phyloP scores from a whole-genome alignment of 64 coral and sea anemone species.

The Exaiptasia diaphana region DNA sequence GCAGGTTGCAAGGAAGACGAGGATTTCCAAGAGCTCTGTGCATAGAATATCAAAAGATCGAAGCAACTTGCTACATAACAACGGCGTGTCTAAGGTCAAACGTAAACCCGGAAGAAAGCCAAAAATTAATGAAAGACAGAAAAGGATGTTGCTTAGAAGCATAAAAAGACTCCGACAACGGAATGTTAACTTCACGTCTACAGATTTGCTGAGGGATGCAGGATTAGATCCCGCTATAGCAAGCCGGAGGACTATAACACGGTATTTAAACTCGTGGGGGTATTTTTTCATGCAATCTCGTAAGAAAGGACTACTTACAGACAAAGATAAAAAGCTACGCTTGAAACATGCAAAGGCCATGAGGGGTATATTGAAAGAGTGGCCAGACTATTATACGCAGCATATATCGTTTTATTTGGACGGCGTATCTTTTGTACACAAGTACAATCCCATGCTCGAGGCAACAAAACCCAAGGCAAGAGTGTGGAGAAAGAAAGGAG shows the following conservation, averaged over 20 bases:
- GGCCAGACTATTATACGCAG: conserved; percentile 23
- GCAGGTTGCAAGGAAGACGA: not conserved
- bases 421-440: conserved; percentile 41
- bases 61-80: not conserved
- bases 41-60: not conserved
- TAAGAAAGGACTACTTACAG: conserved; percentile 36
- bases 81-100: not conserved
- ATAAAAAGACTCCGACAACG: not conserved
- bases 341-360: conserved; percentile 1
- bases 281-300: conserved; percentile 17
- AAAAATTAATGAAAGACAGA: not conserved
- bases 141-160: not conserved
- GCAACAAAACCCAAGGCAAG: not conserved
- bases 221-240: conserved; percentile 12
- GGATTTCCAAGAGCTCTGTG: not conserved
- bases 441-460: conserved; percentile 1
- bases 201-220: not conserved
- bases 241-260: conserved; percentile 31
- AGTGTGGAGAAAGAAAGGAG: not conserved
- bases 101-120: not conserved
- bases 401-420: conserved; percentile 37
- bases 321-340: conserved; percentile 25
- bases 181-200: conserved; percentile 33
- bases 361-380: not conserved
- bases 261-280: conserved; percentile 22